These are phyloP conservation scores for Tenualosa ilisha DNA, from an alignment of 2,797 vertebrate genomes.

Conservation along the genomic window DNA sequence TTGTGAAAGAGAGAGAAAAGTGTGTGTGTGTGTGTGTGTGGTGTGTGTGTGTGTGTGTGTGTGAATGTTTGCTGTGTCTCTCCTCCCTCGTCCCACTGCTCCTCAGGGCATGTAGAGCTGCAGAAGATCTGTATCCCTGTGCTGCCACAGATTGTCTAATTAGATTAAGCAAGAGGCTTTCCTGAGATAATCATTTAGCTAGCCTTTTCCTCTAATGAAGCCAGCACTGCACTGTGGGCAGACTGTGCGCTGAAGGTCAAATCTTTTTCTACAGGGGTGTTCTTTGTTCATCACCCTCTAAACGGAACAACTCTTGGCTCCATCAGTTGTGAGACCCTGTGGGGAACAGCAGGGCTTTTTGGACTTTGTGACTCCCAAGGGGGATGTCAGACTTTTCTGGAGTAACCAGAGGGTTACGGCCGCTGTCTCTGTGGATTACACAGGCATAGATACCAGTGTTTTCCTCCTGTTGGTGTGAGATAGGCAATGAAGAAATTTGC, in stretches of 20 bases:
- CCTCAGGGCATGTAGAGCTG: slow-evolving; percentile 39
- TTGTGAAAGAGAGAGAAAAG: neutral
- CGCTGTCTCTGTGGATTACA: neutral
- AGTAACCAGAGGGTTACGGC: slow-evolving; percentile 28
- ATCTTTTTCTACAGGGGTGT: slow-evolving; percentile 52
- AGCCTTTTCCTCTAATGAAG: slow-evolving; percentile 77
- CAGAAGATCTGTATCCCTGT: slow-evolving; percentile 56
- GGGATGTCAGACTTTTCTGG: slow-evolving; percentile 42
- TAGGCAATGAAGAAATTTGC: slow-evolving; percentile 67
- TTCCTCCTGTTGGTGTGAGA: slow-evolving; percentile 65
- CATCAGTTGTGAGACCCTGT: neutral
- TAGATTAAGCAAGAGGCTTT: slow-evolving; percentile 90
- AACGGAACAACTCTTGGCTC: neutral
- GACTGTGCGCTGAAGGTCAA: slow-evolving; percentile 79
- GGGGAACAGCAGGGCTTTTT: neutral
- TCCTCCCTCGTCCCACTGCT: slow-evolving; percentile 16
- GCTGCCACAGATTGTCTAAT: slow-evolving; percentile 82
- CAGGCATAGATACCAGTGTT: slow-evolving; percentile 48
- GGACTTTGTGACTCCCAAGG: neutral
- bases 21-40: slow-evolving; percentile 10
- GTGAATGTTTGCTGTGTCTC: slow-evolving; percentile 19
- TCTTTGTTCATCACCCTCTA: neutral
- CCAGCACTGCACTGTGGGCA: slow-evolving; percentile 42
- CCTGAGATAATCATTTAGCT: slow-evolving; percentile 86
- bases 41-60: slow-evolving; percentile 21